Percentiles rank a stretch among this genome's conserved stretches.
Evolutionary conservation across 1,140 invertebrate genomes (phyloP).

Genomic region (Mactra quadrangularis): DNA sequence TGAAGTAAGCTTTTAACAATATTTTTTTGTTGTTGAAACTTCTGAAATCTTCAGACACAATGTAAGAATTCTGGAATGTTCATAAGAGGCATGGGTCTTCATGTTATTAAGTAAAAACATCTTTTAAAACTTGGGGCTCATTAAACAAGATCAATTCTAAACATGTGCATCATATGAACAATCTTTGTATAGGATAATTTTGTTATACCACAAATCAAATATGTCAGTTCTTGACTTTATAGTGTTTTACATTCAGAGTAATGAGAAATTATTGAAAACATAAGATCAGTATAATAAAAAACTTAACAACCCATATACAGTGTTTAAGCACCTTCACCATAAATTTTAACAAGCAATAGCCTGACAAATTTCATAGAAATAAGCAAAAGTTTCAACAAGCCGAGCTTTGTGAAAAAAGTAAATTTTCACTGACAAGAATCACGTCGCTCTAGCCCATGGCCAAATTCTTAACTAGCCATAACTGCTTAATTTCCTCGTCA

Average conservation of each 20-base stretch:
- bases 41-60: background rate
- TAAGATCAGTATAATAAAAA: background rate
- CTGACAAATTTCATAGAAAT: conserved; percentile 1
- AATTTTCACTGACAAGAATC: too few species aligned
- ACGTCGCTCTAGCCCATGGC: too few species aligned
- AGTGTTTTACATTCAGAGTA: background rate
- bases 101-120: background rate
- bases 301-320: background rate
- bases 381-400: too few species aligned
- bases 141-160: background rate
- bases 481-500: too few species aligned
- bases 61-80: background rate
- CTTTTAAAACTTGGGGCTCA: too few species aligned
- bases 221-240: background rate
- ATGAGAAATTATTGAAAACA: background rate
- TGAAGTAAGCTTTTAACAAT: background rate
- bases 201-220: background rate
- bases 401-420: too few species aligned
- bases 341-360: background rate
- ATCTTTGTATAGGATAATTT: background rate
- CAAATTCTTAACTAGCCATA: too few species aligned
- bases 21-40: background rate
- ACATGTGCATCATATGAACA: background rate
- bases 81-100: background rate
- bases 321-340: background rate